Conservation (phyloP, 1,140 invertebrate species). For the Drosophila subpulchrella region DNA sequence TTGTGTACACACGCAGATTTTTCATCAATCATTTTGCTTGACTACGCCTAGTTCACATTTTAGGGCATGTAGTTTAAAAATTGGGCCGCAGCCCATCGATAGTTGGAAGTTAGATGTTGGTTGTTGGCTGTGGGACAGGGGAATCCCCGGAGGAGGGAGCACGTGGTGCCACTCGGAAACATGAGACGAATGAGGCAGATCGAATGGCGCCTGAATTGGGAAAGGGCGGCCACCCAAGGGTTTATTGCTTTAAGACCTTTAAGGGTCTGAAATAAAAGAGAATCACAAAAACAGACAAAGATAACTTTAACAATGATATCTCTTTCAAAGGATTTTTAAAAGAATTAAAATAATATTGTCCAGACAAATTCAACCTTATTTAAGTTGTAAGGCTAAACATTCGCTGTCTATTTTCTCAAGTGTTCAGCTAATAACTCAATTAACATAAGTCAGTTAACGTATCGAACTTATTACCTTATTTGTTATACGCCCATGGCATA, state of each 20-base stretch:
- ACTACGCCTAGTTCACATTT: conserved; percentile 57
- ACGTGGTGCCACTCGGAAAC: conserved; percentile 24
- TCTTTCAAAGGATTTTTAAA: not conserved
- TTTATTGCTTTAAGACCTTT: conserved; percentile 33
- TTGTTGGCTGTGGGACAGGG: not conserved
- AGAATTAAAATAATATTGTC: not conserved
- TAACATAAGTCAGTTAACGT: conserved; percentile 15
- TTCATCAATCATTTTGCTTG: conserved; percentile 75
- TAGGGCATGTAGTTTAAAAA: conserved; percentile 63
- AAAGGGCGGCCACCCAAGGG: not conserved
- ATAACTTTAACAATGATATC: too few species aligned
- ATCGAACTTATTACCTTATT: conserved; percentile 29
- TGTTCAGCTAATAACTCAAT: conserved; percentile 12
- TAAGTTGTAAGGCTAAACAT: not conserved
- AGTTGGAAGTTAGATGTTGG: conserved; percentile 12
- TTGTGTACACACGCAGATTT: conserved; percentile 73
- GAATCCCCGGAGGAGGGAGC: not conserved
- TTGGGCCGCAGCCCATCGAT: conserved; percentile 56
- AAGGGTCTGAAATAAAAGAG: conserved; percentile 7
- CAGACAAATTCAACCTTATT: not conserved
- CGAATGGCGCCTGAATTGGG: conserved; percentile 22
- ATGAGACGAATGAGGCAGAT: conserved; percentile 17
- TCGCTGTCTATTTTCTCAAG: not conserved
- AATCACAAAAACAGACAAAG: conserved; percentile 2
- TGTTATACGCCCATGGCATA: conserved; percentile 8